Conservation (phyloP, 1,140 invertebrate genomes). For the Zaprionus gabonicus region DNA sequence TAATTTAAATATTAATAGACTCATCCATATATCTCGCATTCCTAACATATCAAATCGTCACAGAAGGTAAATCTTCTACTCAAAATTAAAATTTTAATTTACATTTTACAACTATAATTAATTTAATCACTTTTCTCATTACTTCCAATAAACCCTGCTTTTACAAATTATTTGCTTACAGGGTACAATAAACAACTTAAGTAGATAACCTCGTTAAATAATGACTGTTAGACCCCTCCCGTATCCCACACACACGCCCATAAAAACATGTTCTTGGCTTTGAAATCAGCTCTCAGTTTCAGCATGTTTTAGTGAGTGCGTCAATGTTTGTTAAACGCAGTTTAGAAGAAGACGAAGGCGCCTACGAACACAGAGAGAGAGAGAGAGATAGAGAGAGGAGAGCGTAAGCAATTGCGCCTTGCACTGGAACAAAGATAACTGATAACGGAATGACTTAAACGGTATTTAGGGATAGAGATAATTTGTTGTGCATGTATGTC, state of each 20-base stretch:
- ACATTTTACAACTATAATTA: too few species aligned
- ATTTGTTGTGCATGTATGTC: background rate
- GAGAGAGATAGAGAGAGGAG: background rate
- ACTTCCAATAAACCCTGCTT: background rate
- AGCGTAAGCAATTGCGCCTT: background rate
- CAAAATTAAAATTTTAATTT: too few species aligned
- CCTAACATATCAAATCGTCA: background rate
- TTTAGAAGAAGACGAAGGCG: background rate
- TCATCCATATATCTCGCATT: too few species aligned
- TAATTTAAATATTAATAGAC: too few species aligned
- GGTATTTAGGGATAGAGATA: background rate
- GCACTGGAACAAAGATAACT: constrained; percentile 15
- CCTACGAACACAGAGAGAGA: too few species aligned
- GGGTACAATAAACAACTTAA: constrained; percentile 32
- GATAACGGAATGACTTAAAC: constrained; percentile 29
- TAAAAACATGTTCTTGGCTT: background rate
- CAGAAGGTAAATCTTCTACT: too few species aligned
- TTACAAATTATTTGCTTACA: background rate
- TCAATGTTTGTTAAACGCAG: background rate
- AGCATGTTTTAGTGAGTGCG: background rate
- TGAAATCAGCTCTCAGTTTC: constrained; percentile 7
- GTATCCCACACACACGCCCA: background rate
- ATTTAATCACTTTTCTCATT: too few species aligned
- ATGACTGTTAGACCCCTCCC: background rate
- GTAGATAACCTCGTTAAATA: constrained; percentile 23